Evolutionary conservation across 2,888 invertebrate species (phyloP).

Genomic region (Invenusta paracnida): DNA sequence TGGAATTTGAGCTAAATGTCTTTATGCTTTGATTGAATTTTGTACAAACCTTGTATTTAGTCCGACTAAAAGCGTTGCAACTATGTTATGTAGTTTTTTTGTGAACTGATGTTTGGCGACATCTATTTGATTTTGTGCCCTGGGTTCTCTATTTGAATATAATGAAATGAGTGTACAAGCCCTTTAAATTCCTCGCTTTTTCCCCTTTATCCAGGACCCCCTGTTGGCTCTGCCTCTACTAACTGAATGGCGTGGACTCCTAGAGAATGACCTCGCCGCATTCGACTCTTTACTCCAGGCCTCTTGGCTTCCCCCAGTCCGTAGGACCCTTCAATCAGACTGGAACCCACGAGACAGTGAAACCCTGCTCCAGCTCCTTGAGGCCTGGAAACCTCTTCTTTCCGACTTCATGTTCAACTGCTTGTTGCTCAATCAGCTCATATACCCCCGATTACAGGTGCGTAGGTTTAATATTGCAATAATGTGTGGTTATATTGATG

Average conservation of each 20-base stretch:
- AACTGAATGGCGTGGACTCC: background rate
- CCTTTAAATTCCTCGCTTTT: background rate
- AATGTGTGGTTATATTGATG: no score
- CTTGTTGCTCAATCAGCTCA: slow-evolving; percentile 64
- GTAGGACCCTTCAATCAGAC: slow-evolving; percentile 47
- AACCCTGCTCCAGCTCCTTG: slow-evolving; percentile 73
- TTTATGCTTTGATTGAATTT: no score
- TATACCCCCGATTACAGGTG: slow-evolving; percentile 24
- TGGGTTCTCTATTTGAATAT: no score
- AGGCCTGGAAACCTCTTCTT: slow-evolving; percentile 74
- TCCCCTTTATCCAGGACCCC: background rate
- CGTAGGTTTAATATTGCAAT: no score
- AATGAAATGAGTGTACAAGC: no score
- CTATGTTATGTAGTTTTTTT: no score
- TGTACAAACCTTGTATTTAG: no score
- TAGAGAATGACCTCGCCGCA: background rate
- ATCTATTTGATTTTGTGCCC: no score
- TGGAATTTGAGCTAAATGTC: no score
- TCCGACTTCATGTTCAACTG: slow-evolving; percentile 79
- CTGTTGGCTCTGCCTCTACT: background rate
- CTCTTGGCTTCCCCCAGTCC: slow-evolving; percentile 38
- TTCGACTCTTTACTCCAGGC: slow-evolving; percentile 38
- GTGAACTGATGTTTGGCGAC: no score
- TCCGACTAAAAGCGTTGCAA: no score
- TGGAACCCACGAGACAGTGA: slow-evolving; percentile 81